Evolutionary conservation across 2,888 invertebrate genomes (phyloP).

Genomic region (Drosophila cracens): DNA sequence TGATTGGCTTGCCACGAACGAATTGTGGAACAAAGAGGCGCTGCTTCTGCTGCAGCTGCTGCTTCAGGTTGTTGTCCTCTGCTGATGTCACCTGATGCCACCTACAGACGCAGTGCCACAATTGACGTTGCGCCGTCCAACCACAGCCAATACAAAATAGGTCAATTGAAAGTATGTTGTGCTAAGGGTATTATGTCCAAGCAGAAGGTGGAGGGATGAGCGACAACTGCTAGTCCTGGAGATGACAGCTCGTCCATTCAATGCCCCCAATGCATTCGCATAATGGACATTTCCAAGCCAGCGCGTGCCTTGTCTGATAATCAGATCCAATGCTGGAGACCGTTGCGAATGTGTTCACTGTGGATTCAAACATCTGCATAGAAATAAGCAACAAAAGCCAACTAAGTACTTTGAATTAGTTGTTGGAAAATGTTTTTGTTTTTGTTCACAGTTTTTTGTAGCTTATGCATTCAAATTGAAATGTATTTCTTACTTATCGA

Average conservation of each 20-base stretch:
- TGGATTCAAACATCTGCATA: conserved; percentile 5
- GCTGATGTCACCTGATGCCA: conserved; percentile 46
- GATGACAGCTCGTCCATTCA: conserved; percentile 28
- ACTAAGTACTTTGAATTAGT: not conserved
- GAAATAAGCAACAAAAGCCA: not conserved
- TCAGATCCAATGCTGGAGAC: not conserved
- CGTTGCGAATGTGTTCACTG: not conserved
- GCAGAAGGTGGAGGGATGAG: not conserved
- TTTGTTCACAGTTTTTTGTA: too few species aligned
- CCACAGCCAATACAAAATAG: conserved; percentile 49
- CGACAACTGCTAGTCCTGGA: conserved; percentile 23
- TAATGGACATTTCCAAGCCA: conserved; percentile 40
- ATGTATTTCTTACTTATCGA: not conserved
- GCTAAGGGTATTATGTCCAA: conserved; percentile 2
- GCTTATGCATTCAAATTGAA: not conserved
- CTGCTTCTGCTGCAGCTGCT: conserved; percentile 6
- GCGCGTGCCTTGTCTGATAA: conserved; percentile 18
- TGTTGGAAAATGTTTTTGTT: not conserved
- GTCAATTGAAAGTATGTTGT: conserved; percentile 58
- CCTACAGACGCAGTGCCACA: conserved; percentile 17
- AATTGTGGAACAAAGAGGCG: conserved; percentile 57
- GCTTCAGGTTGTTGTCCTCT: conserved; percentile 73
- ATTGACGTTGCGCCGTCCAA: conserved; percentile 22
- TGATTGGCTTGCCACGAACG: conserved; percentile 68
- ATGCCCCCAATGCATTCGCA: conserved; percentile 7